Percentiles rank a stretch among this genome's conserved stretches.
phyloP scores from a whole-genome alignment of 2,888 invertebrate species.

The Ectemnius lituratus region DNA sequence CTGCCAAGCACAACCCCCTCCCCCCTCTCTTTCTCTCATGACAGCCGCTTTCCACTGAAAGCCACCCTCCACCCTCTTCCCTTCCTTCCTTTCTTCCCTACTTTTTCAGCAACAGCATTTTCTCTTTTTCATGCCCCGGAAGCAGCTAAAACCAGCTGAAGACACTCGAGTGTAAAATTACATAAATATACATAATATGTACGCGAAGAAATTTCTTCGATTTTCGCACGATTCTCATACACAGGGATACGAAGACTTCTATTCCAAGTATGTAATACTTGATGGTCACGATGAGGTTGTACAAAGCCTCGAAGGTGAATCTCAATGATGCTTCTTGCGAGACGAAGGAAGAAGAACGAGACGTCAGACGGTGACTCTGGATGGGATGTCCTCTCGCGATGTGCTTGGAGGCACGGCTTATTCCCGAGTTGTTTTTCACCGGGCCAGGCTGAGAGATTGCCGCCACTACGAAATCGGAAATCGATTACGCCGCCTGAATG shows the following conservation, averaged over 20 bases:
- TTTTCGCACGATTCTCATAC: no score
- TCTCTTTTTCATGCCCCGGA: slow-evolving; percentile 55
- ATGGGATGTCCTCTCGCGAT: slow-evolving; percentile 8
- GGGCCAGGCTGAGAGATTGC: slow-evolving; percentile 69
- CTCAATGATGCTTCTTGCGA: no score
- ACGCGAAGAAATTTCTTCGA: no score
- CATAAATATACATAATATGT: slow-evolving; percentile 29
- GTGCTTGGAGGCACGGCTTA: slow-evolving; percentile 58
- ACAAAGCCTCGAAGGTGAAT: no score
- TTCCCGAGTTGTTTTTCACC: slow-evolving; percentile 72
- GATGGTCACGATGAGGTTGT: no score
- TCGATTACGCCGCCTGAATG: slow-evolving; percentile 68
- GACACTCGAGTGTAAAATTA: slow-evolving; percentile 34
- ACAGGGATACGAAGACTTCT: no score
- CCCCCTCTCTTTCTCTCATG: no score
- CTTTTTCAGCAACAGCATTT: slow-evolving; percentile 50
- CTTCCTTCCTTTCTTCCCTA: slow-evolving; percentile 3
- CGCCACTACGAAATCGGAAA: slow-evolving; percentile 72
- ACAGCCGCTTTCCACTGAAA: slow-evolving; percentile 38
- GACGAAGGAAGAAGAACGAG: slow-evolving; percentile 19
- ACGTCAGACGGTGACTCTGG: slow-evolving; percentile 26
- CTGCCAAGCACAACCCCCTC: slow-evolving; percentile 23
- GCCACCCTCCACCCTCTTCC: neutral
- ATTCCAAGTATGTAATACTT: no score
- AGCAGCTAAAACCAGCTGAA: slow-evolving; percentile 62